Conservation (phyloP, 2,888 invertebrate species). For the Neoascia interrupta region DNA sequence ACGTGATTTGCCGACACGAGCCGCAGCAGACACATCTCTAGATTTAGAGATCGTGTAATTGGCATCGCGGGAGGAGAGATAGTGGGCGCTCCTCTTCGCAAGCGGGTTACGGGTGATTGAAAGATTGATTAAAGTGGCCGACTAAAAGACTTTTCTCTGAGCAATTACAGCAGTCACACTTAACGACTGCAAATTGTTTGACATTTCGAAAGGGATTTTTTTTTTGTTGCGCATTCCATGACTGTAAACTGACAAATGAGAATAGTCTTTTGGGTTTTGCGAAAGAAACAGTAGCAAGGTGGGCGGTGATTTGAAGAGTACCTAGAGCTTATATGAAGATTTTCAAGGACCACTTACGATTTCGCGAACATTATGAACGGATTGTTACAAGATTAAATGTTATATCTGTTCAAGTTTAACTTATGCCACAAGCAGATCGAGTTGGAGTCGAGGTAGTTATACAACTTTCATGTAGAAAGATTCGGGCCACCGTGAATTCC, state of each 20-base stretch:
- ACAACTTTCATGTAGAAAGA: too few species aligned
- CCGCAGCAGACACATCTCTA: background rate
- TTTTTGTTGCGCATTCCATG: background rate
- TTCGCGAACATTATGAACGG: too few species aligned
- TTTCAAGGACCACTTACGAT: too few species aligned
- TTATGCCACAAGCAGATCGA: too few species aligned
- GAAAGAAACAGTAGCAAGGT: too few species aligned
- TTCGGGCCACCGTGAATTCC: too few species aligned
- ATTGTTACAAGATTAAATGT: too few species aligned
- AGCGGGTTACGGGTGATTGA: background rate
- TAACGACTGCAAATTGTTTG: conserved; percentile 3
- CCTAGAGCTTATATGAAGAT: too few species aligned
- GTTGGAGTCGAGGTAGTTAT: too few species aligned
- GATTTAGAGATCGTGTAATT: background rate
- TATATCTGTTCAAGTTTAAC: too few species aligned
- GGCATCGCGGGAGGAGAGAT: background rate
- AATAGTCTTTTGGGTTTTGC: background rate
- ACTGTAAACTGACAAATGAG: too few species aligned
- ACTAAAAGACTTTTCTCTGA: background rate
- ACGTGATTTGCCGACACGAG: conserved; percentile 2
- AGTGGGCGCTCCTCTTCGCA: background rate
- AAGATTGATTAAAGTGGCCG: background rate
- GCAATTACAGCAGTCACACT: conserved; percentile 7
- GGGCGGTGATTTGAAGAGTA: too few species aligned
- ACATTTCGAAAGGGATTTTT: background rate